Evolutionary conservation across 2,797 vertebrate species (phyloP).

Genomic region (Forpus xanthops): DNA sequence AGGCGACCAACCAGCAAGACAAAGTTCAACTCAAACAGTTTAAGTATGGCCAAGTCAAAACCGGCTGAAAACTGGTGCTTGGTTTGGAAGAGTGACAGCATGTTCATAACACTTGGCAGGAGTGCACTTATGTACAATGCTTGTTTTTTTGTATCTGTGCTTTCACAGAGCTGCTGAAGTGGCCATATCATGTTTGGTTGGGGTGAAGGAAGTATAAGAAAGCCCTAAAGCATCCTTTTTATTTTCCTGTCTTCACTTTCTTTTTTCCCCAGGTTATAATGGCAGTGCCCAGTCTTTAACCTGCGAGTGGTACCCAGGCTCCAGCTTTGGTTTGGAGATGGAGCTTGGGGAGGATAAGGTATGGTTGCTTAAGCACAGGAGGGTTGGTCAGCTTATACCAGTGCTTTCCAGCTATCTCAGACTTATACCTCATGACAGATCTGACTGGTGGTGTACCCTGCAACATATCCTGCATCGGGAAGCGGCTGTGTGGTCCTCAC

Average conservation of each 20-base stretch:
- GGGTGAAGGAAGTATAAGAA: background rate
- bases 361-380: background rate
- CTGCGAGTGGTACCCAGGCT: background rate
- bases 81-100: background rate
- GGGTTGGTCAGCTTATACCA: background rate
- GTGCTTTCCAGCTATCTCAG: background rate
- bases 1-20: conserved; percentile 1
- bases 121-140: background rate
- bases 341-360: background rate
- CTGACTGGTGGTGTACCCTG: background rate
- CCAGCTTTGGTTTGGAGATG: background rate
- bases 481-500: background rate
- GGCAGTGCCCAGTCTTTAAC: background rate
- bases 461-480: background rate
- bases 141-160: background rate
- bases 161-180: background rate
- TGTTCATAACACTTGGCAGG: background rate
- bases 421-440: background rate
- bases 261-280: background rate
- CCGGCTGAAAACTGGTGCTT: background rate
- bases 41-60: conserved; percentile 24
- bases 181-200: background rate
- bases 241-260: background rate
- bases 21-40: background rate
- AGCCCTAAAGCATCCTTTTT: background rate